phyloP scores from a whole-genome alignment of 2,113 vertebrate genomes.

The Ictalurus furcatus region DNA sequence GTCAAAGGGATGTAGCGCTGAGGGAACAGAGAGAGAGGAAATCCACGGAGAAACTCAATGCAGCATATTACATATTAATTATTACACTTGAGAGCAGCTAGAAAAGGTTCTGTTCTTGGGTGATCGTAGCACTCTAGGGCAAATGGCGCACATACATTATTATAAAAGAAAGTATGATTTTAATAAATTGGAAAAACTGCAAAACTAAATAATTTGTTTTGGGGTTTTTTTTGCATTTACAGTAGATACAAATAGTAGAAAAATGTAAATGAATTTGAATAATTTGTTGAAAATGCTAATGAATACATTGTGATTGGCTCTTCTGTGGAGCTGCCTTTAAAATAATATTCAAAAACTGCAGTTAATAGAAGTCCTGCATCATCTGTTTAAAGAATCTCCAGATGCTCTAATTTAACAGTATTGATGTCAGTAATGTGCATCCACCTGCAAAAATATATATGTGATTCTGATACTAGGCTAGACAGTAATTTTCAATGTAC shows the following conservation, averaged over 20 bases:
- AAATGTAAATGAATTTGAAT: background rate
- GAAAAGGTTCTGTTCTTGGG: background rate
- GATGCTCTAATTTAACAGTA: background rate
- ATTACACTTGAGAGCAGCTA: background rate
- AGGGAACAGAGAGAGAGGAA: background rate
- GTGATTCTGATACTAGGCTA: background rate
- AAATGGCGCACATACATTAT: background rate
- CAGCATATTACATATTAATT: conserved; percentile 5
- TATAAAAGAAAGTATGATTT: background rate
- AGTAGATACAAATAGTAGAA: background rate
- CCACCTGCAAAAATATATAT: background rate
- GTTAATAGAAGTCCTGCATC: background rate
- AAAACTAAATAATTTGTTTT: background rate
- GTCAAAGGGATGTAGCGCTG: background rate
- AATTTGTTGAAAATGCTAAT: background rate
- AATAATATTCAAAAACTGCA: background rate
- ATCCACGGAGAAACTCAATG: background rate
- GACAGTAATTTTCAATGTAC: background rate
- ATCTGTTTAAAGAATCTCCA: background rate
- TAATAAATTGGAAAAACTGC: background rate
- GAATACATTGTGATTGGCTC: background rate
- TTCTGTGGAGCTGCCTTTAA: background rate
- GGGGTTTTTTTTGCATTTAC: background rate
- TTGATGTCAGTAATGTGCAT: background rate
- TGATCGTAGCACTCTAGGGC: background rate